Evolutionary conservation across 2,113 vertebrate species (phyloP).

Genomic region (Oreotrochilus melanogaster): DNA sequence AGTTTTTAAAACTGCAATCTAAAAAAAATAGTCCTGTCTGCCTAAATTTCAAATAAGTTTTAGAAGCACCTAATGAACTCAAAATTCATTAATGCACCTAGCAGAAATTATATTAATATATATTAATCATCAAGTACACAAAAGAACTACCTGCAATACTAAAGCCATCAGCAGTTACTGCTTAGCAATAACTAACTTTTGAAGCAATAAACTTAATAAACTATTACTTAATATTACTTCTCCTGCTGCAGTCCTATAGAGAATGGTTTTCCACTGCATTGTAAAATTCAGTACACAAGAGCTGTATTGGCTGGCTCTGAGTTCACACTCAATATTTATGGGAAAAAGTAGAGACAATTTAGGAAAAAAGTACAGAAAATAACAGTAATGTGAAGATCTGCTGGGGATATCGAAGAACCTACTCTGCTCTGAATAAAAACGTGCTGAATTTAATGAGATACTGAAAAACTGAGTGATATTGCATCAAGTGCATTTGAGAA

Average conservation of each 20-base stretch:
- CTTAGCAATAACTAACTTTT: not conserved
- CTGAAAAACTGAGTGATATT: not conserved
- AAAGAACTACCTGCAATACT: not conserved
- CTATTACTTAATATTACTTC: not conserved
- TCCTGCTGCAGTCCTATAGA: not conserved
- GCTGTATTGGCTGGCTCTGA: not conserved
- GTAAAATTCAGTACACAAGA: not conserved
- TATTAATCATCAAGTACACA: not conserved
- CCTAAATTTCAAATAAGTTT: not conserved
- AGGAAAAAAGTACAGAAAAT: not conserved
- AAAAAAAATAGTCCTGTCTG: constrained; percentile 26
- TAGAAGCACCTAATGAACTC: not conserved
- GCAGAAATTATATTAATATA: not conserved
- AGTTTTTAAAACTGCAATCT: constrained; percentile 68
- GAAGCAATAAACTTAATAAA: not conserved
- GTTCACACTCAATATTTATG: not conserved
- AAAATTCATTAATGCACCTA: not conserved
- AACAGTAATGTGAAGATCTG: not conserved
- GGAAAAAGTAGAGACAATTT: not conserved
- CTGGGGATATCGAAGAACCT: not conserved
- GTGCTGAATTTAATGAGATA: not conserved
- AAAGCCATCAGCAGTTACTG: not conserved
- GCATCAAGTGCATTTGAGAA: not conserved
- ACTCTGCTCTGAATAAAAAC: not conserved
- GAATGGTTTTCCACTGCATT: constrained; percentile 5